Conservation (phyloP, 2,113 vertebrate genomes). For the Leucosticte australis region DNA sequence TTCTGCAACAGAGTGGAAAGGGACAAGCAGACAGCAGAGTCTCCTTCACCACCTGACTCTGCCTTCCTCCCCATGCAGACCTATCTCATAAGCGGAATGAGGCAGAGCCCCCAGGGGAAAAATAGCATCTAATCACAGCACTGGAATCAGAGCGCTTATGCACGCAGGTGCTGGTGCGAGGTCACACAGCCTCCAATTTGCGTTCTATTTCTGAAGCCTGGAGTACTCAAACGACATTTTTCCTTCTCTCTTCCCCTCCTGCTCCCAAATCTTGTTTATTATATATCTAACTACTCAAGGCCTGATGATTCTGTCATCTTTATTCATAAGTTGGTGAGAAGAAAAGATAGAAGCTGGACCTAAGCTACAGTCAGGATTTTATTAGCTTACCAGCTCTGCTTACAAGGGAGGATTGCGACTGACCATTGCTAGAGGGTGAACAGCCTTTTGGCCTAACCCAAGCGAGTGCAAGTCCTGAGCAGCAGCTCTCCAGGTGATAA, state of each 20-base stretch:
- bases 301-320: neutral
- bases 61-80: constrained; percentile 13
- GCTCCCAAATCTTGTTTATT: constrained; percentile 21
- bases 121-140: constrained; percentile 40
- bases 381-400: neutral
- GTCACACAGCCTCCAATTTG: constrained; percentile 34
- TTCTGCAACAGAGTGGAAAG: constrained; percentile 1
- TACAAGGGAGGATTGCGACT: neutral
- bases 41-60: neutral
- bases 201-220: constrained; percentile 38
- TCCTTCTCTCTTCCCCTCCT: constrained; percentile 1
- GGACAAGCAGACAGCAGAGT: neutral
- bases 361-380: neutral
- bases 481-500: neutral
- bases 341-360: neutral
- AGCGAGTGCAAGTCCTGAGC: rapidly evolving
- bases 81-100: neutral
- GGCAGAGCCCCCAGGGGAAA: constrained; percentile 28
- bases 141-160: neutral
- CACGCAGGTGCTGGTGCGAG: neutral
- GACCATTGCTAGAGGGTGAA: neutral
- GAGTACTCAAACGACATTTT: constrained; percentile 34
- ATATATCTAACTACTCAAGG: neutral
- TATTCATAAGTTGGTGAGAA: constrained; percentile 13
- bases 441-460: neutral